Base-by-base conservation (phyloP, 2,888 invertebrate genomes). In the Isoperla grammatica region DNA sequence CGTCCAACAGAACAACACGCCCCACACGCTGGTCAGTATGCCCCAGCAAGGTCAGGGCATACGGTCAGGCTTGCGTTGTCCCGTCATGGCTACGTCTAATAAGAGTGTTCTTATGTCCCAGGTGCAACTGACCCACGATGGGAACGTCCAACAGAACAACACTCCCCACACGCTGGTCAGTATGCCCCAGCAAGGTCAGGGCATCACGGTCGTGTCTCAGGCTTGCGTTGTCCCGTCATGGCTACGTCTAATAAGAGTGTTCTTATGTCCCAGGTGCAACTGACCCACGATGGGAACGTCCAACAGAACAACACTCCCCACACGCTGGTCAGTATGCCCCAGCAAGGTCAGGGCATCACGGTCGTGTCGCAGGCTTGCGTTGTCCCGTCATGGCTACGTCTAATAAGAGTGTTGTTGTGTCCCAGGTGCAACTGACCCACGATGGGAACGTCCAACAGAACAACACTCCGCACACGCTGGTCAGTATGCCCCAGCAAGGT, bases 21-120 rank as follows among this genome's bases (percentile, higher is more conserved):
- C n/a, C n/a, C 50, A 50, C 29, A 22, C 23, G n/a, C 23, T 50
- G 50, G 50, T 50, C 8, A 50, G 50, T 37, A 50, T 50, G 50
- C 29, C 50, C 12, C 50, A 50, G 50, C 50, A 50, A 29, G 50
- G 50, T 20, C 49, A 58, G 42, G 57, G 57, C 37, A 49, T 57
- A n/a, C n/a, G n/a, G n/a, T n/a, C n/a, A n/a, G n/a, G n/a, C n/a
- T n/a, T n/a, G n/a, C n/a, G n/a, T n/a, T n/a, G n/a, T n/a, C n/a
- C n/a, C n/a, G n/a, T n/a, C n/a, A n/a, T n/a, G 8, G 11, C 11
- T 37, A 6, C 37, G 37, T 37, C 37, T 37, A n/a, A n/a, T n/a
- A n/a, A n/a, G n/a, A 37, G 37, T 37, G 37, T 9, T 13, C 4
- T 43, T 2, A 19, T 15, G 8, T 43, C 43, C 5, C 15, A 50